Evolutionary conservation across 37 sponge, comb jelly and placozoan genomes (phyloP).

Genomic region (Axinella damicornis): DNA sequence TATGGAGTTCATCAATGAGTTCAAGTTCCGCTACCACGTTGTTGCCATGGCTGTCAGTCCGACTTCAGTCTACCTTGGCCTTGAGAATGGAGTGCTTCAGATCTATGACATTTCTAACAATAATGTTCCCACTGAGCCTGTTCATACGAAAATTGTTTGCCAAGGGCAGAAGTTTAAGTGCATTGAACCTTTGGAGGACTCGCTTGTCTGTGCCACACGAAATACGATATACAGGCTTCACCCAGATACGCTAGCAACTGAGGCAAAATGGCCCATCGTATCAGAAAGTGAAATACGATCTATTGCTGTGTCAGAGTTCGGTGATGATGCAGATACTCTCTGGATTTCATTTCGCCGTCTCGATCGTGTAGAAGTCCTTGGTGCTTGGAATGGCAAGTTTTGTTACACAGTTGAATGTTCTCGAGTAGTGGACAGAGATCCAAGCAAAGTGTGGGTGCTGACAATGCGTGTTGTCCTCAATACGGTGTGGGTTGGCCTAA

Average conservation of each 20-base stretch:
- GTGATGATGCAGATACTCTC: constrained; percentile 18
- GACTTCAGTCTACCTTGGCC: constrained; percentile 58
- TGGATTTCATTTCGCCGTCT: constrained; percentile 61
- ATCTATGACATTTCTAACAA: constrained; percentile 20
- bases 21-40: constrained; percentile 25
- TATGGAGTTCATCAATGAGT: constrained; percentile 44
- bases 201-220: constrained; percentile 53
- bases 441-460: constrained; percentile 41
- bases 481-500: constrained; percentile 71
- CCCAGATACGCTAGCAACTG: constrained; percentile 38
- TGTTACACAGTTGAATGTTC: constrained; percentile 46
- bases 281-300: constrained; percentile 28
- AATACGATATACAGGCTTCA: constrained; percentile 38
- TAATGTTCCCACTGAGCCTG: constrained; percentile 35
- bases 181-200: constrained; percentile 49
- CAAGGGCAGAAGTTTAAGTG: constrained; percentile 31
- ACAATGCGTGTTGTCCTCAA: constrained; percentile 50
- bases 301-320: constrained; percentile 20
- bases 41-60: constrained; percentile 51
- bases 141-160: constrained; percentile 20
- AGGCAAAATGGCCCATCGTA: constrained; percentile 20
- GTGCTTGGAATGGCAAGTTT: constrained; percentile 21
- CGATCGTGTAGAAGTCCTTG: constrained; percentile 32
- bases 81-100: constrained; percentile 54
- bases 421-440: constrained; percentile 1